phyloP scores from a whole-genome alignment of 2,888 invertebrate genomes.

The Hirtodrosophila cameraria region DNA sequence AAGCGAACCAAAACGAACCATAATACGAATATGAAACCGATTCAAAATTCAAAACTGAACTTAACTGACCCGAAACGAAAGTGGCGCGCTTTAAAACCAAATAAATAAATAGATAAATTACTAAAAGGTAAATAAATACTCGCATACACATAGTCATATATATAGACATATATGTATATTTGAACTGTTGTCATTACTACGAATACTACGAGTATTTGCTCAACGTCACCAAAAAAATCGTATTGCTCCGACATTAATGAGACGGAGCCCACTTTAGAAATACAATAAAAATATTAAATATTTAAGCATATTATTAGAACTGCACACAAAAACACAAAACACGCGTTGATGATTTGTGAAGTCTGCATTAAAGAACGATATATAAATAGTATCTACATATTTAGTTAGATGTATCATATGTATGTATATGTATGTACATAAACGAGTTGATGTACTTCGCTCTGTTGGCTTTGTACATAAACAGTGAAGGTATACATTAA shows the following conservation, averaged over 20 bases:
- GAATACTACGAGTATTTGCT: constrained; percentile 56
- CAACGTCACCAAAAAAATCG: constrained; percentile 55
- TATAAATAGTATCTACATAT: constrained; percentile 42
- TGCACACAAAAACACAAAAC: constrained; percentile 59
- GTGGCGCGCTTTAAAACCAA: constrained; percentile 74
- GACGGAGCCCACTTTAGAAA: constrained; percentile 56
- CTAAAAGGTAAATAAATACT: constrained; percentile 78
- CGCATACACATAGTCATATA: constrained; percentile 35
- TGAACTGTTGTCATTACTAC: constrained; percentile 60
- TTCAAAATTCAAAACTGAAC: constrained; percentile 7
- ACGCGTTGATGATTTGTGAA: constrained; percentile 20
- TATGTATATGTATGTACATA: constrained; percentile 8
- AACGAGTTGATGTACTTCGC: constrained; percentile 3
- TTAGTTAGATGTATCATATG: constrained; percentile 14
- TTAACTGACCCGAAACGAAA: constrained; percentile 49
- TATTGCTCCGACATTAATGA: constrained; percentile 60
- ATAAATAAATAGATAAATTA: constrained; percentile 80
- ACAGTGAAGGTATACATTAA: constrained; percentile 37
- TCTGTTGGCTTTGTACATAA: constrained; percentile 50
- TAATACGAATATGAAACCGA: constrained; percentile 9
- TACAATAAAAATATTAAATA: constrained; percentile 74
- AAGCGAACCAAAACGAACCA: constrained; percentile 14
- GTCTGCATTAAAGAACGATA: constrained; percentile 39
- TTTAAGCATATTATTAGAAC: constrained; percentile 78
- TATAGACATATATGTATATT: constrained; percentile 39